Conservation (phyloP, 2,888 invertebrate genomes). For the Tupiocoris notatus region DNA sequence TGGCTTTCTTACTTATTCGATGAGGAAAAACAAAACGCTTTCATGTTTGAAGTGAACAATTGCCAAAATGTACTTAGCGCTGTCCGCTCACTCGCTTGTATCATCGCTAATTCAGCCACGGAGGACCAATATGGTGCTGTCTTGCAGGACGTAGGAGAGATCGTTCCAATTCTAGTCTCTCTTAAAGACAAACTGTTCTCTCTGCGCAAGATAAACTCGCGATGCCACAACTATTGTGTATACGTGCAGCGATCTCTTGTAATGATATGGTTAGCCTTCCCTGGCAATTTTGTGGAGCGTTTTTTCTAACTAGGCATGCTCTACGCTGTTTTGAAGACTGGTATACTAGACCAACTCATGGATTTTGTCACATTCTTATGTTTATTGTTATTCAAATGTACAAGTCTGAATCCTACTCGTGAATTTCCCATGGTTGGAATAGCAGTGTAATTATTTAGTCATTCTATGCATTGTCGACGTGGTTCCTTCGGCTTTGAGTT, state of each 20-base stretch:
- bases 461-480: too few relatives aligned
- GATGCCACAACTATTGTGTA: slow-evolving; percentile 5
- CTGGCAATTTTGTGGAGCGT: neutral
- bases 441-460: too few relatives aligned
- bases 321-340: too few relatives aligned
- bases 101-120: slow-evolving; percentile 4
- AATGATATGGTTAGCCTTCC: slow-evolving; percentile 18
- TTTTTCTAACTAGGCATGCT: too few relatives aligned
- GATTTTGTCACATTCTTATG: too few relatives aligned
- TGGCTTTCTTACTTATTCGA: slow-evolving; percentile 16
- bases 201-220: slow-evolving; percentile 1
- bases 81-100: neutral
- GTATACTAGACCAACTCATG: too few relatives aligned
- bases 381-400: too few relatives aligned
- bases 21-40: neutral
- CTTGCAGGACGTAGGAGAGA: slow-evolving; percentile 8
- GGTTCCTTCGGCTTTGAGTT: too few relatives aligned
- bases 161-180: neutral
- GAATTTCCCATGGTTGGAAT: too few relatives aligned
- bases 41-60: neutral
- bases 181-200: slow-evolving; percentile 10
- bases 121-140: slow-evolving; percentile 24
- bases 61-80: neutral
- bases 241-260: slow-evolving; percentile 28
- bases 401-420: too few relatives aligned